phyloP scores from a whole-genome alignment of 2,888 invertebrate species.

The Sphaeridia pumilis region DNA sequence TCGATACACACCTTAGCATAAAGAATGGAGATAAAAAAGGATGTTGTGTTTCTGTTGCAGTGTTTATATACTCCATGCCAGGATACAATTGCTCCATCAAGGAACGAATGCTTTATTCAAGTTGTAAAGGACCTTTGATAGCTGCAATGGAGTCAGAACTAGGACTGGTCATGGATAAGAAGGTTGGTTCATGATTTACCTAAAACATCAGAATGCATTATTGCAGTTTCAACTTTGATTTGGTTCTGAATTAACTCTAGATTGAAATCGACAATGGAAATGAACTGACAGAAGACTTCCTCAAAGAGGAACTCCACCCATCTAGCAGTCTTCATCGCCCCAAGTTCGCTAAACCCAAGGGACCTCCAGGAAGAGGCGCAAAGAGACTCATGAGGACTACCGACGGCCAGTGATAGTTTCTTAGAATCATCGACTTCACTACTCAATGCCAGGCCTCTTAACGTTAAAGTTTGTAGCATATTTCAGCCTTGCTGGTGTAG shows the following conservation, averaged over 20 bases:
- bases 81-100: conserved; percentile 91
- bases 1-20: background rate
- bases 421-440: background rate
- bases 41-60: conserved; percentile 42
- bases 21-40: too few relatives aligned
- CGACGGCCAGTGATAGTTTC: background rate
- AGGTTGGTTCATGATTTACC: conserved; percentile 48
- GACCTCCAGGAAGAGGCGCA: conserved; percentile 84
- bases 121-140: conserved; percentile 85
- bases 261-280: conserved; percentile 81
- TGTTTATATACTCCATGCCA: conserved; percentile 98
- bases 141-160: conserved; percentile 61
- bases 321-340: conserved; percentile 75
- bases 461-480: too few relatives aligned
- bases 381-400: conserved; percentile 64
- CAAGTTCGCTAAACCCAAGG: conserved; percentile 93
- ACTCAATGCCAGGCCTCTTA: background rate
- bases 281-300: conserved; percentile 77
- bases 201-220: background rate
- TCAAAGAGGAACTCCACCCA: conserved; percentile 89
- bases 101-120: conserved; percentile 97
- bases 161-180: conserved; percentile 69
- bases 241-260: conserved; percentile 43
- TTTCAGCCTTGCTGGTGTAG: too few relatives aligned
- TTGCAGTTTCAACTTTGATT: background rate